Evolutionary conservation across 1,140 invertebrate genomes (phyloP).

Genomic region (Manduca sexta): DNA sequence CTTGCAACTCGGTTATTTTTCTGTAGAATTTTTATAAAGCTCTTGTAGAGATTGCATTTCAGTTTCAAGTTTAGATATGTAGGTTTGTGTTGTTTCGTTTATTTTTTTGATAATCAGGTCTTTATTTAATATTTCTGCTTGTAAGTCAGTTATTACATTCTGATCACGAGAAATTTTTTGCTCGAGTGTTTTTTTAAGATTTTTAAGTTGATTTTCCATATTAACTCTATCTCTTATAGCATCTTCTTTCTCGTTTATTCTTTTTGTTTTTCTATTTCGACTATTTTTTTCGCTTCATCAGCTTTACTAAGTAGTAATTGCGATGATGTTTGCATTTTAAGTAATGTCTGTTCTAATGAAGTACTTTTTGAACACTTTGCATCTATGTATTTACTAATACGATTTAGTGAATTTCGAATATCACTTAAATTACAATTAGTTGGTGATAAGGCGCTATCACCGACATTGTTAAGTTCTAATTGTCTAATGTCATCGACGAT

Average conservation of each 20-base stretch:
- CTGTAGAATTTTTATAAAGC: constrained; percentile 34
- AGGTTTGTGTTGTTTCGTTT: constrained; percentile 34
- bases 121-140: constrained; percentile 51
- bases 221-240: constrained; percentile 33
- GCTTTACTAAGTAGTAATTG: constrained; percentile 53
- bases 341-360: constrained; percentile 45
- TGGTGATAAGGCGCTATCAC: constrained; percentile 37
- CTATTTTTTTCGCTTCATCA: constrained; percentile 52
- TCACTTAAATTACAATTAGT: constrained; percentile 34
- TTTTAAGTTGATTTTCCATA: constrained; percentile 36
- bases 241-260: constrained; percentile 51
- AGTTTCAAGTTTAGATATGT: constrained; percentile 41
- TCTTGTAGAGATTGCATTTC: constrained; percentile 39
- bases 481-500: constrained; percentile 47
- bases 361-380: constrained; percentile 29
- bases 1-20: constrained; percentile 33
- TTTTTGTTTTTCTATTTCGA: constrained; percentile 57
- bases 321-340: constrained; percentile 53
- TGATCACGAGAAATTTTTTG: constrained; percentile 36
- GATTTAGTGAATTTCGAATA: constrained; percentile 36
- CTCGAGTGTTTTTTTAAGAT: constrained; percentile 38
- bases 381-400: constrained; percentile 37
- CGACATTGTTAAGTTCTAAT: constrained; percentile 45
- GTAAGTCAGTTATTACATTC: constrained; percentile 41
- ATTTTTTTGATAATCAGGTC: constrained; percentile 49